These are phyloP conservation scores for Paracentrotus lividus DNA, from an alignment of 53 echinoderm and acorn worm genomes.

Conservation along the genomic window DNA sequence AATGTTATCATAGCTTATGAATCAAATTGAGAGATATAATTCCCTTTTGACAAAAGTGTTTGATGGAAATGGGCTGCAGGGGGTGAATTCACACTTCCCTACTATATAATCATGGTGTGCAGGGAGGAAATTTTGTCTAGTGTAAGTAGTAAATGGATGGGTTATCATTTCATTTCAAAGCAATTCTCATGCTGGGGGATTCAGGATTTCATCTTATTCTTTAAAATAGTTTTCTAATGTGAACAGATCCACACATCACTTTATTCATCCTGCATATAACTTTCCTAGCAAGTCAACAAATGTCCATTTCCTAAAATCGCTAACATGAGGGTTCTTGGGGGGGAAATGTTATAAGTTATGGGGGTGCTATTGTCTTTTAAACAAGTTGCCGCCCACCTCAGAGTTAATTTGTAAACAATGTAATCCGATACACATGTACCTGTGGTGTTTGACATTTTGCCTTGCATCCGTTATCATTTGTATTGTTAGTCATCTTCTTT, in stretches of 20 bases:
- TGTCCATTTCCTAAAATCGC: conserved; percentile 6
- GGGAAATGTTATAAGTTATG: too few relatives aligned
- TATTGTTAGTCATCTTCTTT: background rate
- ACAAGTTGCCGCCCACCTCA: too few relatives aligned
- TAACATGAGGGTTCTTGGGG: too few relatives aligned
- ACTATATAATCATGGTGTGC: too few relatives aligned
- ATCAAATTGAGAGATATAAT: too few relatives aligned
- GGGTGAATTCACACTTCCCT: background rate
- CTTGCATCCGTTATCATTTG: background rate
- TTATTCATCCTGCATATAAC: background rate
- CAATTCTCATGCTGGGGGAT: background rate
- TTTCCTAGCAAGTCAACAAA: background rate
- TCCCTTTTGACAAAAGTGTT: too few relatives aligned
- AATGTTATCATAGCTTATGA: too few relatives aligned
- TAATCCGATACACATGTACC: too few relatives aligned
- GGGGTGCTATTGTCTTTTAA: too few relatives aligned
- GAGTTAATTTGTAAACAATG: too few relatives aligned
- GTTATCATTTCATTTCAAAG: background rate
- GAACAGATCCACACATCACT: background rate
- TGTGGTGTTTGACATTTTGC: background rate
- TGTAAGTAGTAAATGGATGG: too few relatives aligned
- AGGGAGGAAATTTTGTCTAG: too few relatives aligned
- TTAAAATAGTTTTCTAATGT: background rate
- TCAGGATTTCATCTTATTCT: background rate
- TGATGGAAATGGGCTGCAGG: background rate